phyloP scores from a whole-genome alignment of 2,113 vertebrate genomes.

The Pollimyrus isidori region DNA sequence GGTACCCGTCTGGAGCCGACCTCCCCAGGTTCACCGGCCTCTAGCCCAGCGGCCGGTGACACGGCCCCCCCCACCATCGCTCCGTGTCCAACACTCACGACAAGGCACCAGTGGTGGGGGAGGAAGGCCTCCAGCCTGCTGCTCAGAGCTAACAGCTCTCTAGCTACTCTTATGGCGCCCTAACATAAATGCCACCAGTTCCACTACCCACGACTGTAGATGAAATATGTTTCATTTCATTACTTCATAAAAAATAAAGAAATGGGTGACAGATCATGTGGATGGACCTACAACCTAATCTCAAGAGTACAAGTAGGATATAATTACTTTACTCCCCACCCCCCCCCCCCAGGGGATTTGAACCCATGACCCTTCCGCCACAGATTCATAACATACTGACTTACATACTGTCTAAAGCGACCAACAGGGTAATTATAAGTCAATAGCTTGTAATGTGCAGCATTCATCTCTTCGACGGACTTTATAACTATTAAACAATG shows the following conservation, averaged over 20 bases:
- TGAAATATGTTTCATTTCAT: neutral
- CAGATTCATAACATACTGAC: neutral
- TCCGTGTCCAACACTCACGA: neutral
- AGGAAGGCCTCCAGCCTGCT: neutral
- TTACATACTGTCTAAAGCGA: neutral
- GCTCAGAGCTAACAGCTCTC: neutral
- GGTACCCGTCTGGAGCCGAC: neutral
- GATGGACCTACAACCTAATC: neutral
- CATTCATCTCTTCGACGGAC: neutral
- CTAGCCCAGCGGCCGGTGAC: neutral
- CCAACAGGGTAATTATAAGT: neutral
- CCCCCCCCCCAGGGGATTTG: neutral
- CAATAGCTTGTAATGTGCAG: neutral
- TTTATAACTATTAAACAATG: neutral
- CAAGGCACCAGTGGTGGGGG: neutral
- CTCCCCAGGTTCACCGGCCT: neutral
- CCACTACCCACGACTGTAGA: neutral
- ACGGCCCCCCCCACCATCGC: neutral
- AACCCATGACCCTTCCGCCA: neutral
- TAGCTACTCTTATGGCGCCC: neutral
- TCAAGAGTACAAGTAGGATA: neutral
- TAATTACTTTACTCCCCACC: neutral
- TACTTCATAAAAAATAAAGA: neutral
- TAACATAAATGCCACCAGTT: neutral
- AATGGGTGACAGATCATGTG: neutral